Conservation (phyloP, 2,113 vertebrate species). For the Rhinolophus ferrumequinum region DNA sequence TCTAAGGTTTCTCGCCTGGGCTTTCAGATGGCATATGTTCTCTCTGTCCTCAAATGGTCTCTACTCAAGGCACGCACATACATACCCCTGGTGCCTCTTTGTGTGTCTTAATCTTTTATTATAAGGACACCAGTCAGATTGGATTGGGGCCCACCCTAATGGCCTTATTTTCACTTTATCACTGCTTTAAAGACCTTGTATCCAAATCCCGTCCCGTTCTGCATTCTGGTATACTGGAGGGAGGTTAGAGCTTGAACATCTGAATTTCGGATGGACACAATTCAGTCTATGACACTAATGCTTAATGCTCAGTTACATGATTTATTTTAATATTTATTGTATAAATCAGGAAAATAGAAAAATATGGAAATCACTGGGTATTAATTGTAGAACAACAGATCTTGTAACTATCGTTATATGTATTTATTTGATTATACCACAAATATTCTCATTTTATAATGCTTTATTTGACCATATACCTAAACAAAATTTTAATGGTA, state of each 20-base stretch:
- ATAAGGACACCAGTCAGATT: neutral
- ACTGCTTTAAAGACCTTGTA: neutral
- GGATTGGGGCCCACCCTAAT: neutral
- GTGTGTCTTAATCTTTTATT: neutral
- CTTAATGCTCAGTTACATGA: neutral
- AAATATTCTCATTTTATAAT: neutral
- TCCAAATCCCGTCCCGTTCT: neutral
- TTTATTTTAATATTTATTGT: neutral
- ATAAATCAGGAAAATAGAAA: neutral
- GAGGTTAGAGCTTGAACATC: neutral
- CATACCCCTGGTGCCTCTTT: neutral
- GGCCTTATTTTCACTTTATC: neutral
- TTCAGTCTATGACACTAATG: neutral
- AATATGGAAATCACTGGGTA: neutral
- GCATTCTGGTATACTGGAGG: neutral
- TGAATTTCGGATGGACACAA: neutral
- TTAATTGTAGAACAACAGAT: neutral
- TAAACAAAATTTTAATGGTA: neutral
- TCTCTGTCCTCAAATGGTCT: neutral
- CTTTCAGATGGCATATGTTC: neutral
- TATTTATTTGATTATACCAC: neutral
- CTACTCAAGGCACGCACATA: too few species aligned
- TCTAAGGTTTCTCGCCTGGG: neutral
- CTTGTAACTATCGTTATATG: neutral
- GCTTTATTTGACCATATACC: neutral